Evolutionary conservation across 2,888 invertebrate species (phyloP).

Genomic region (Dryobota labecula): DNA sequence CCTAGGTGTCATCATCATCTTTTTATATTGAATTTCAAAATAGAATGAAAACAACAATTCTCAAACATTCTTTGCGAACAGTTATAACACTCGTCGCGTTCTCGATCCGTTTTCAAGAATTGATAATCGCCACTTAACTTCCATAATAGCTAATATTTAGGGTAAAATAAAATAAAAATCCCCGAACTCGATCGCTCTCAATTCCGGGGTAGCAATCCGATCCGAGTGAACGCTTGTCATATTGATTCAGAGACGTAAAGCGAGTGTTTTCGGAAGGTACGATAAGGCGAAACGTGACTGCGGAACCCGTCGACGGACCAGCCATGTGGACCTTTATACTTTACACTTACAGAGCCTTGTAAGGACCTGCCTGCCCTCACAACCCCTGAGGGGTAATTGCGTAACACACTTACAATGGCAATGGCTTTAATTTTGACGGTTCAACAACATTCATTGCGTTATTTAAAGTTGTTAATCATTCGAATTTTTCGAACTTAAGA

Average conservation of each 20-base stretch:
- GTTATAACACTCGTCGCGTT: background rate
- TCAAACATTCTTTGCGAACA: background rate
- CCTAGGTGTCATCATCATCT: background rate
- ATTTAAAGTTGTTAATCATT: background rate
- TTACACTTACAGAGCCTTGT: conserved; percentile 71
- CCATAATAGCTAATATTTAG: conserved; percentile 50
- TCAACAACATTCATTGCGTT: background rate
- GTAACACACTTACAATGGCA: background rate
- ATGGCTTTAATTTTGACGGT: background rate
- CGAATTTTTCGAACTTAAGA: background rate
- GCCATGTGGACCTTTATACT: conserved; percentile 77
- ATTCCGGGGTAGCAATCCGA: conserved; percentile 80
- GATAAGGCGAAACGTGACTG: conserved; percentile 86
- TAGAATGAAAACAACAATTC: background rate
- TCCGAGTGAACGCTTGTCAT: conserved; percentile 83
- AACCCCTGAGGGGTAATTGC: background rate
- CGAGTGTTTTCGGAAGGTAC: conserved; percentile 85
- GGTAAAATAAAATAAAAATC: conserved; percentile 29
- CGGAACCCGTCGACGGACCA: conserved; percentile 76
- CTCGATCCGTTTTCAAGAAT: conserved; percentile 17
- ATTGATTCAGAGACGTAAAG: conserved; percentile 83
- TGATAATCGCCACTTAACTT: conserved; percentile 38
- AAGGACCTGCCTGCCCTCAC: conserved; percentile 54
- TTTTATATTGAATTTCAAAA: background rate
- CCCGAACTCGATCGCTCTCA: conserved; percentile 70